Conservation (phyloP, 2,797 vertebrate species). For the Otolemur crassicaudatus region DNA sequence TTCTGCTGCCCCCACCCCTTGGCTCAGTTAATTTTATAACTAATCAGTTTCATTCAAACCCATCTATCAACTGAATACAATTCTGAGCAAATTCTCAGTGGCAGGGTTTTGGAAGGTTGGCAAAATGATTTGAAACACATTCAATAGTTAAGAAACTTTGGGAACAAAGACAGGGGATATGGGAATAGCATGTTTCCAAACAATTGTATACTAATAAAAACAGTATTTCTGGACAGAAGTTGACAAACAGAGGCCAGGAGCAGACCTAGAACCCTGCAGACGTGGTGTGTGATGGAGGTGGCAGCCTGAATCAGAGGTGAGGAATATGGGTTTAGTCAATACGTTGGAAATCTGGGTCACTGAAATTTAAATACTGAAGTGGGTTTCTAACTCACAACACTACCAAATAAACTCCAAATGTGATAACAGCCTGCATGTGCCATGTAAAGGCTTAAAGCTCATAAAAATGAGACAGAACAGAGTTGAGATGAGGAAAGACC, state of each 20-base stretch:
- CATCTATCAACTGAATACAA: not conserved
- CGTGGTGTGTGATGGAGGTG: not conserved
- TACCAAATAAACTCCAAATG: not conserved
- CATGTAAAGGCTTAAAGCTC: not conserved
- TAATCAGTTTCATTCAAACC: not conserved
- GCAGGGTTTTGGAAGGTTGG: not conserved
- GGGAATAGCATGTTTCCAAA: not conserved
- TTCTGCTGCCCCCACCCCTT: not conserved
- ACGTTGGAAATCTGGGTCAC: not conserved
- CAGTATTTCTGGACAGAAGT: not conserved
- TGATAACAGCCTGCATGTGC: not conserved
- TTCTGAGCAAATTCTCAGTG: not conserved
- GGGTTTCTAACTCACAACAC: not conserved
- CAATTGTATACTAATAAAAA: not conserved
- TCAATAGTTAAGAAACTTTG: not conserved
- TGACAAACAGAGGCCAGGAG: not conserved
- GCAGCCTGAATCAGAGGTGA: not conserved
- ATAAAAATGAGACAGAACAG: not conserved
- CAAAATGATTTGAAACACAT: not conserved
- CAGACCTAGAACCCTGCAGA: not conserved
- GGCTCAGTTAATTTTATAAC: not conserved
- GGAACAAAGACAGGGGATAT: not conserved
- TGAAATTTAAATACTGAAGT: not conserved
- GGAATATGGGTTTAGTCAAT: not conserved
- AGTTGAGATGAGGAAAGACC: not conserved